Base-by-base conservation (phyloP, 2,113 vertebrate genomes). In the Lycocorax pyrrhopterus region DNA sequence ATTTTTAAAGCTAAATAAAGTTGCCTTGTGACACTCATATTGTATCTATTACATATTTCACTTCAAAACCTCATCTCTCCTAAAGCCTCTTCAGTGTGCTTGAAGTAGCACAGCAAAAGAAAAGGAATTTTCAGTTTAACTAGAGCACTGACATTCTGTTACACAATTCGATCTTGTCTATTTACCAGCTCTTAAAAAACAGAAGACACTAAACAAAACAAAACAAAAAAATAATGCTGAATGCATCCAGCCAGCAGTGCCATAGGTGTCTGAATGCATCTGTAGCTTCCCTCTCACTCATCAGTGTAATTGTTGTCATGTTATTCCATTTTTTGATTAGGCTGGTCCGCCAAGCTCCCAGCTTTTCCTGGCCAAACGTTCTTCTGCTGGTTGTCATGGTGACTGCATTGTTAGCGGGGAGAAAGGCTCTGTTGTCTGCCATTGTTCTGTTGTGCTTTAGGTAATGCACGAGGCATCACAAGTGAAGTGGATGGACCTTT, bases 241-340 rank as follows among this genome's bases (percentile, higher is more conserved):
- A 97, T 97, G 96, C 95, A 78, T 77, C 66, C 94, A 97, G 97
- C 94, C 96, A 13, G 96, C 72, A 83, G 96, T 98, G 98, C 97
- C 97, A 97, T 98, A 97, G 98, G 97, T 98, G 97, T 98, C 97
- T 98, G 97, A 98, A 98, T 98, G 97, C 97, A 97, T 97, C 97
- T 91, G 97, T 81, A 96, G 97, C 97, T 97, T 96, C 97, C 89
- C 97, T 97, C 98, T 98, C 97, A 97, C 97, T 98, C 97, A 98
- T 98, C 98, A 98, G 97, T 95, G 97, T 98, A 98, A 98, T 98
- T 98, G 98, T 98, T 98, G 97, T 98, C 97, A 97, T 98, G 97
- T 98, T 98, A 98, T 98, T 98, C 98, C 98, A 98, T 98, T 98
- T 98, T 98, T 98, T 98, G 98, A 98, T 98, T 98, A 98, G 98